A percentile compares a stretch with the other conserved stretches of the same genome.
These are phyloP conservation scores for Periophthalmodon schlosseri DNA, from an alignment of 2,113 vertebrate species.

Conservation along the genomic window DNA sequence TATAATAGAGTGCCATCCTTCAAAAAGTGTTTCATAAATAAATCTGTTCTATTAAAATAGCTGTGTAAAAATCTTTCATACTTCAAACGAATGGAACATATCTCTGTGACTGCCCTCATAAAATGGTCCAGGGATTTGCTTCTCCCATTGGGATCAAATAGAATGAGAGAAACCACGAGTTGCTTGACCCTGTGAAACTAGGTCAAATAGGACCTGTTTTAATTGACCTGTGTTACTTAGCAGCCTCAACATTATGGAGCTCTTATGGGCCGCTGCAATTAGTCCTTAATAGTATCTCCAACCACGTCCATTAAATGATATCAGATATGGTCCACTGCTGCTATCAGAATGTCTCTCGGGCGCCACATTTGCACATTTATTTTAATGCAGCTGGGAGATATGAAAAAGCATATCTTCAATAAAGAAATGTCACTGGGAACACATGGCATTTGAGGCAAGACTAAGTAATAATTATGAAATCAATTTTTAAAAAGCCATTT, in stretches of 20 bases:
- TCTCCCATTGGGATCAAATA: not conserved
- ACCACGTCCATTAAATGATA: slow-evolving; percentile 31
- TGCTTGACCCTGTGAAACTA: slow-evolving; percentile 6
- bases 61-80: slow-evolving; percentile 1
- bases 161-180: not conserved
- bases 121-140: slow-evolving; percentile 9
- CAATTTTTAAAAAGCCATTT: too few species aligned
- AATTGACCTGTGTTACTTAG: slow-evolving; percentile 8
- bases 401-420: slow-evolving; percentile 21
- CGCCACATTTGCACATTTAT: slow-evolving; percentile 18
- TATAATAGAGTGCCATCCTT: not conserved
- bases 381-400: slow-evolving; percentile 12
- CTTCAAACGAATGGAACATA: not conserved
- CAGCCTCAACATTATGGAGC: not conserved
- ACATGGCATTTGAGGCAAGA: not conserved
- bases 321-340: slow-evolving; percentile 26
- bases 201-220: not conserved
- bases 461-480: too few species aligned
- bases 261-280: slow-evolving; percentile 39
- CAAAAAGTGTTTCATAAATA: slow-evolving; percentile 7
- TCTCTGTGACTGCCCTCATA: not conserved
- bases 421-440: not conserved
- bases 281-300: slow-evolving; percentile 23
- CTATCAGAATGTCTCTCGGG: slow-evolving; percentile 22
- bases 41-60: not conserved